Base-by-base conservation (phyloP, 1,140 invertebrate genomes). In the Varroa destructor region DNA sequence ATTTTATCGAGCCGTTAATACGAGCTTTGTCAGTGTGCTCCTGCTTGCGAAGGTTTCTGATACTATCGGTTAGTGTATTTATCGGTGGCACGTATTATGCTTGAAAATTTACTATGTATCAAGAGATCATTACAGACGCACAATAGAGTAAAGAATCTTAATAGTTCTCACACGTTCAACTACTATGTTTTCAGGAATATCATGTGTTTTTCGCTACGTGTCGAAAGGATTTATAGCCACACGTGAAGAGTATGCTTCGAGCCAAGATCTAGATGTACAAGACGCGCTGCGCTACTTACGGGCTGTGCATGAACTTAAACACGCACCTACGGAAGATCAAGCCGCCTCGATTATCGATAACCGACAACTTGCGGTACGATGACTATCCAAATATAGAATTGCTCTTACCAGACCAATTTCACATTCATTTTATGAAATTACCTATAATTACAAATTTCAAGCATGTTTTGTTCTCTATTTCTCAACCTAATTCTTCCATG, bases 201-300 rank as follows among this genome's bases (percentile, higher is more conserved):
- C 81, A 75, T 78, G 83, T 55, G 78, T 86, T 51, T 74, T 86
- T 6, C 78, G 77, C 67, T 80, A 75, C 57, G 43, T 74, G 43
- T 70, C 71, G 10, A 77, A 76, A 72, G 78, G 79, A 6, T 71
- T 77, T 1, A 81, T 83, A 70, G 80, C 81, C 61, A 78, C 82
- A 1, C 40, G 46, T 43, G 83, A 83, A 74, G 78, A 82, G 67
- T 73, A 76, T 64, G 70, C 72, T 6, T 71, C 75, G 6, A 73
- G 78, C 40, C 78, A 79, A n/a, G 61, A 67, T 8, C 61, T 67
- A 2, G 61, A 67, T 40, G 77, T 82, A 1, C 76, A 78, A 25
- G 78, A 82, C 70, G 75, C 87, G 54, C 76, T 87, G 57, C 76
- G 82, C 5, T 85, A 83, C 72, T 80, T 87, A 55, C 79, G 85